Evolutionary conservation across 2,113 vertebrate species (phyloP), one percentile per base, ranked within the genome.

Genomic region (Crotalus helleri): DNA sequence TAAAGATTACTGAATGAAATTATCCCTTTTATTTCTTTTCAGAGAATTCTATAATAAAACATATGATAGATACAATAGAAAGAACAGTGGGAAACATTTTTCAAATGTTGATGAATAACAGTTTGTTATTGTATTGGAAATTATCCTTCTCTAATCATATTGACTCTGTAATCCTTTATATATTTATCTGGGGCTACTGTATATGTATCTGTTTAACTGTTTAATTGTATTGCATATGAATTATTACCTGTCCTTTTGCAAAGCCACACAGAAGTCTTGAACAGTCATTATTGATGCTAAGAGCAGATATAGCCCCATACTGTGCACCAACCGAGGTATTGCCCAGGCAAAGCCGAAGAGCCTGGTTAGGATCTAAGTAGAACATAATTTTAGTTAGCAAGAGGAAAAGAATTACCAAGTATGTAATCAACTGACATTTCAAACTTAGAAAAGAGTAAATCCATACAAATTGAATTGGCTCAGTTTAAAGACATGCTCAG

Each of bases 211-310:
- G 51, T 57, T 15, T 19, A 19, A 92, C 21, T 39, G 23, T 21
- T 15, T 19, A 17, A 92, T 13, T 39, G 23, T 21, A 55, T 7
- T 13, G 17, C 4, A 89, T 1, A 0, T 0, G 0, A 87, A 58
- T 81, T 53, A 92, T 95, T 97, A 99, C 99, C 98, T 99, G 99
- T 97, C 99, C 99, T 97, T 99, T 99, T 3, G 99, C 99, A 95
- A 99, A 99, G 7, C 99, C 99, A 87, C 99, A 99, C n/a, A 99
- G 99, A 92, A 99, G 98, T 74, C 99, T 97, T 0, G 99, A 99
- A 86, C 99, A 99, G 96, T 99, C 99, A 0, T 97, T 98, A 98
- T 99, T 99, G 97, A 99, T 98, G 94, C 98, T 99, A 95, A 99
- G 98, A 51, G 99, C 99, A 7, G 99, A 99, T 81, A 99, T 97